Percentiles rank a stretch among this genome's conserved stretches.
Conservation (phyloP, 1,140 invertebrate genomes). For the Brachionus manjavacas region DNA sequence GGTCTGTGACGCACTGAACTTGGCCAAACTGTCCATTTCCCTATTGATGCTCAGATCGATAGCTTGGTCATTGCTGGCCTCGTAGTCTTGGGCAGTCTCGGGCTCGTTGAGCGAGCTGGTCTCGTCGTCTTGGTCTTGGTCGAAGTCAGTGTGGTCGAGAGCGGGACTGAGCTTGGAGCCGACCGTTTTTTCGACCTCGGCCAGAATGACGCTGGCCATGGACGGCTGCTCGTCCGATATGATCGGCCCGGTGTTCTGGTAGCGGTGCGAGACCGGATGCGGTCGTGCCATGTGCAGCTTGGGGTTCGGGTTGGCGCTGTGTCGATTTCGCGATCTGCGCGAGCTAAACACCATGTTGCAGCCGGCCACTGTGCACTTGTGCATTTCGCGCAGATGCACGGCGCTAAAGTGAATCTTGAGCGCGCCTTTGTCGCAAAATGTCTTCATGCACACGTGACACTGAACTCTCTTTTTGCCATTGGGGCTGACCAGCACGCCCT, state of each 20-base stretch:
- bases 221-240: constrained; percentile 37
- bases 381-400: constrained; percentile 96
- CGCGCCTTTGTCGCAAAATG: constrained; percentile 98
- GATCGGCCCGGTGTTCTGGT: constrained; percentile 32
- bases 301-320: constrained; percentile 95
- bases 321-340: constrained; percentile 84
- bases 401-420: constrained; percentile 99
- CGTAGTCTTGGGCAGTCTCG: neutral
- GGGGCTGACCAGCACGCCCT: constrained; percentile 30
- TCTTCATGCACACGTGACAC: constrained; percentile 95
- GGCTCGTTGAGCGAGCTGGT: neutral
- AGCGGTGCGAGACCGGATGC: constrained; percentile 35
- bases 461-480: constrained; percentile 77
- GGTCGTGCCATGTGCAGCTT: constrained; percentile 79
- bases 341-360: constrained; percentile 99
- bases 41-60: neutral
- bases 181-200: constrained; percentile 40
- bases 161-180: neutral
- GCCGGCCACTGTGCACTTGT: constrained; percentile 94
- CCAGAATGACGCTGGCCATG: constrained; percentile 39
- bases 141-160: no score
- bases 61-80: neutral
- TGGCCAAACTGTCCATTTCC: neutral
- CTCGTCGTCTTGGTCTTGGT: neutral
- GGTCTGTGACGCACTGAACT: neutral